Evolutionary conservation across 2,888 invertebrate species (phyloP).

Genomic region (Copidosoma aretas): DNA sequence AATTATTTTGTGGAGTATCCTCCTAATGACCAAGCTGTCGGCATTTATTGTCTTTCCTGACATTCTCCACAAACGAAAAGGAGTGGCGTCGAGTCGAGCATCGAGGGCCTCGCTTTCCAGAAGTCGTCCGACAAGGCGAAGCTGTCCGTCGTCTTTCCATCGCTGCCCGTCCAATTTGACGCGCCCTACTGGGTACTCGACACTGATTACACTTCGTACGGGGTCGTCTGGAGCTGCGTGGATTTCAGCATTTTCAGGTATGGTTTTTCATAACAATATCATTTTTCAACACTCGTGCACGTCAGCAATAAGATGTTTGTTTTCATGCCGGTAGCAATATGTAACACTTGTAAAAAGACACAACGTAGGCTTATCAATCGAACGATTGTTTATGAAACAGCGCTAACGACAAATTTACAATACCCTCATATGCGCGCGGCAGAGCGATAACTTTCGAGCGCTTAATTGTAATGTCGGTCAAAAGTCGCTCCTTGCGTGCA

Average conservation of each 20-base stretch:
- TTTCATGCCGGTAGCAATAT: no score
- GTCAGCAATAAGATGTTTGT: no score
- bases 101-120: slow-evolving; percentile 67
- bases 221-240: slow-evolving; percentile 71
- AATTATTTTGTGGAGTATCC: not conserved
- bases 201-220: slow-evolving; percentile 70
- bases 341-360: no score
- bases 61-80: slow-evolving; percentile 55
- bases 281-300: no score
- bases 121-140: slow-evolving; percentile 68
- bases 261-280: slow-evolving; percentile 9
- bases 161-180: slow-evolving; percentile 67
- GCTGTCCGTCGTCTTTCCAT: slow-evolving; percentile 70
- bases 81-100: slow-evolving; percentile 66
- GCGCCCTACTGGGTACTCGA: slow-evolving; percentile 71
- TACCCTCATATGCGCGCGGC: no score
- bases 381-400: no score
- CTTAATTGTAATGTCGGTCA: no score
- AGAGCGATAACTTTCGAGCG: no score
- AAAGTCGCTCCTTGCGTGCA: no score
- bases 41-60: not conserved
- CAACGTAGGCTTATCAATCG: no score
- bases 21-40: not conserved
- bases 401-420: no score
- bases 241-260: slow-evolving; percentile 66